These are phyloP conservation scores for Nineta flava DNA, from an alignment of 2,888 invertebrate species.

Conservation along the genomic window DNA sequence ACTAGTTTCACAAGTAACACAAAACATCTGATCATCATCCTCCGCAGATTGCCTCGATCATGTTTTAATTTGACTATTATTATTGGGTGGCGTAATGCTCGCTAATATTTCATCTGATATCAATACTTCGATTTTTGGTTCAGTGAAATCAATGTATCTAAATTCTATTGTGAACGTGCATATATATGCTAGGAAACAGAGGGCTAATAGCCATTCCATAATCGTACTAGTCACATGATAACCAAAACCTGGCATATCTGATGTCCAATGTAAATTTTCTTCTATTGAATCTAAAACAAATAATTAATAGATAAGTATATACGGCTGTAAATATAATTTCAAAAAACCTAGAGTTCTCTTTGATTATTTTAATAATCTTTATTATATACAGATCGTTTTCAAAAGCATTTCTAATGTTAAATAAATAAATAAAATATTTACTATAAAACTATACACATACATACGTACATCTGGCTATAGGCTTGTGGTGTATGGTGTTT, in stretches of 20 bases:
- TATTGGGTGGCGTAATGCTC: background rate
- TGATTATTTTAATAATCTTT: too few species aligned
- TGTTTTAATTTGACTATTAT: background rate
- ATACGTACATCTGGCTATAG: too few species aligned
- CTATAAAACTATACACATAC: too few species aligned
- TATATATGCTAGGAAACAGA: conserved; percentile 33
- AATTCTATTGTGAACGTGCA: conserved; percentile 39
- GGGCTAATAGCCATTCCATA: conserved; percentile 41
- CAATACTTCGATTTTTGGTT: background rate
- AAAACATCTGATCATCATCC: background rate
- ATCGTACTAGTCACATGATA: conserved; percentile 36
- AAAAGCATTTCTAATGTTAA: too few species aligned
- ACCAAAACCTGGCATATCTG: conserved; percentile 35
- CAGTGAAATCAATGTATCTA: background rate
- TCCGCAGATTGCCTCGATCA: background rate
- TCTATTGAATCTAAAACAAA: background rate
- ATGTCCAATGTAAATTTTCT: conserved; percentile 24
- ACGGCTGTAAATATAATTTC: too few species aligned
- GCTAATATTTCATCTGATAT: background rate
- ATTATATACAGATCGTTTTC: too few species aligned
- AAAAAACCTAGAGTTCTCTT: background rate
- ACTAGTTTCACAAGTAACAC: background rate
- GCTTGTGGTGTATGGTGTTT: too few species aligned
- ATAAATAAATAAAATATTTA: too few species aligned
- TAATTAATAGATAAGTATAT: too few species aligned